phyloP scores from a whole-genome alignment of 2,888 invertebrate species.

The Lissocephala sabroskyi region DNA sequence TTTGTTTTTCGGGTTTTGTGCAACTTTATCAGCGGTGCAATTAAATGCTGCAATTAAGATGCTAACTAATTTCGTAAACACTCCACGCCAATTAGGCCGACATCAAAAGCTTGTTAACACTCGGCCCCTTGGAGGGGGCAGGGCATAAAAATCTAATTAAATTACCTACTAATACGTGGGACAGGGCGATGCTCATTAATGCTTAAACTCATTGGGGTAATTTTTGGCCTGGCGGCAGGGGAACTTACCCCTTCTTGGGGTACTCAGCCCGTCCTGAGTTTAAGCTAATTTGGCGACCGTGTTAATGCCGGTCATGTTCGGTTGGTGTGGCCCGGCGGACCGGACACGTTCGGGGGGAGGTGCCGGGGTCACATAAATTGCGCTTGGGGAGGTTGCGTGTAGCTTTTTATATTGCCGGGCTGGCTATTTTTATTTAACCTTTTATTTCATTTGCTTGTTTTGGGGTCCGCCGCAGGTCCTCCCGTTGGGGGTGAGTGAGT shows the following conservation, averaged over 20 bases:
- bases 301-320: slow-evolving; percentile 5
- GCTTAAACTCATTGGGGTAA: slow-evolving; percentile 13
- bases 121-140: slow-evolving; percentile 3
- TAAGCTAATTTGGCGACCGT: slow-evolving; percentile 8
- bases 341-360: not conserved
- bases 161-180: slow-evolving; percentile 60
- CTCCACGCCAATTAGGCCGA: slow-evolving; percentile 47
- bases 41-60: slow-evolving; percentile 53
- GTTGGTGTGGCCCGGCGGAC: not conserved
- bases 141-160: slow-evolving; percentile 57
- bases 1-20: slow-evolving; percentile 1
- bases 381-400: not conserved
- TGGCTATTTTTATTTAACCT: slow-evolving; percentile 23
- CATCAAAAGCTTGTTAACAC: slow-evolving; percentile 16
- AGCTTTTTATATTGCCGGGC: slow-evolving; percentile 20
- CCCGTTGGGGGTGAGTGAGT: no score
- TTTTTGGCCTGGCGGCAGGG: not conserved
- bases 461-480: no score
- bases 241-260: not conserved
- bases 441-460: slow-evolving; percentile 36
- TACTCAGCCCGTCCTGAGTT: slow-evolving; percentile 12
- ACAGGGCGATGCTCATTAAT: slow-evolving; percentile 42
- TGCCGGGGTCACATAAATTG: not conserved
- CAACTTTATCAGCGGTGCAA: slow-evolving; percentile 20
- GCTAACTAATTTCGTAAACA: slow-evolving; percentile 14